phyloP scores from a whole-genome alignment of 2,113 vertebrate species.

The Syngnathus floridae region DNA sequence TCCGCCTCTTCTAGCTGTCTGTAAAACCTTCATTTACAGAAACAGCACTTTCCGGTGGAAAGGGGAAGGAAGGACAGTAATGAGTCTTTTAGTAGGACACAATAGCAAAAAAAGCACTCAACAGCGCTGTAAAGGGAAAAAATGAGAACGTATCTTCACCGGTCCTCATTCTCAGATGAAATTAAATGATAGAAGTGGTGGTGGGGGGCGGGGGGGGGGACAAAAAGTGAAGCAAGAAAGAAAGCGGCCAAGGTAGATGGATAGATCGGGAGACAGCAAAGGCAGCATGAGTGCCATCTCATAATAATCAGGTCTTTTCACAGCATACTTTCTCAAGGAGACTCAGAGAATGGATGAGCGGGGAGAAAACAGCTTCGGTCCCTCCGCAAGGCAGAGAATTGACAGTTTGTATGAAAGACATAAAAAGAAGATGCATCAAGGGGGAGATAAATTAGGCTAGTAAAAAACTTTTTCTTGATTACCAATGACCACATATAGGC shows the following conservation, averaged over 20 bases:
- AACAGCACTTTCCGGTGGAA: constrained; percentile 38
- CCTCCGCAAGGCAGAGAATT: constrained; percentile 41
- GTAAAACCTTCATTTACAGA: constrained; percentile 44
- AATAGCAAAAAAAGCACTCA: constrained; percentile 58
- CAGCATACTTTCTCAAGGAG: constrained; percentile 54
- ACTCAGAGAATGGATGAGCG: constrained; percentile 30
- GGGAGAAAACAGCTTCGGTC: constrained; percentile 35
- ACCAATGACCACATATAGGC: constrained; percentile 21
- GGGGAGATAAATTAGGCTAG: constrained; percentile 1
- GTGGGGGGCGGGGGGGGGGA: constrained; percentile 4
- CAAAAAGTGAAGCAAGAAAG: constrained; percentile 40
- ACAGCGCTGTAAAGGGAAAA: constrained; percentile 35
- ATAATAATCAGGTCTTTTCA: constrained; percentile 67
- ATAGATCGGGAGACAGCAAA: constrained; percentile 49
- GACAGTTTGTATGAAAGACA: constrained; percentile 38
- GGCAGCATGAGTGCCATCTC: constrained; percentile 57
- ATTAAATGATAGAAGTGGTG: constrained; percentile 57
- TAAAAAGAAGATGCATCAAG: constrained; percentile 7
- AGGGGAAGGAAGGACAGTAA: constrained; percentile 53
- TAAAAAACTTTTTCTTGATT: constrained; percentile 19
- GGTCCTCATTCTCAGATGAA: constrained; percentile 52
- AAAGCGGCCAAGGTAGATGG: constrained; percentile 37
- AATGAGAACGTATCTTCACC: constrained; percentile 51
- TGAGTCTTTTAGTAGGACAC: constrained; percentile 60
- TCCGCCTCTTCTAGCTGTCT: constrained; percentile 13